Base-by-base conservation (phyloP, 2,888 invertebrate genomes). In the Nemapogon koenigi region DNA sequence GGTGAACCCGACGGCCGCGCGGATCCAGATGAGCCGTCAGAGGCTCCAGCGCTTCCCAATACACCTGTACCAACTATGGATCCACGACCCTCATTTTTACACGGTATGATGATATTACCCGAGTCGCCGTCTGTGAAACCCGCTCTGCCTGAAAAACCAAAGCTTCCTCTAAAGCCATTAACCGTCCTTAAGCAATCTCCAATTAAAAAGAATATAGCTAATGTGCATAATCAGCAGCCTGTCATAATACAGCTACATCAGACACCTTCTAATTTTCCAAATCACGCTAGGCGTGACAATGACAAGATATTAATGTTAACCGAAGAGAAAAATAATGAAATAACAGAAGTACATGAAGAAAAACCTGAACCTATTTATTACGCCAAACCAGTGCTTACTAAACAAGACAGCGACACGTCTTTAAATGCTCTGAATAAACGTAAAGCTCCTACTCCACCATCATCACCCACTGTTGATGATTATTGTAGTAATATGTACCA, bases 1-100 rank as follows among this genome's bases (percentile, higher is more conserved):
- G 92, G 91, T 6, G 91, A 91, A 52, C 92, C 92, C 1, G 92
- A 92, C 52, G 91, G 92, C n/a, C 84, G 89, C 49, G 91, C 91
- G 10, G 91, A 91, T 65, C 89, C 90, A 1, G 90, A 90, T 52
- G 86, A 87, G 28, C 67, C 81, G 1, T 76, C 76, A 16, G 87
- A 87, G 59, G 84, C 88, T 1, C 86, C 89, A 1, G 86, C 85
- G 3, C 61, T 90, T 40, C 89, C 90, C 0, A 82, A 84, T 41
- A 84, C 86, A 46, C 88, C 89, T 2, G 82, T 87, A 13, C 88
- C 87, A 11, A 57, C 70, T 19, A 61, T 83, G 47, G 68, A 81
- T 47, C 76, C 85, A 51, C 59, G 88, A 16, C 79, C 85, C 4
- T 90, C 90, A 2, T 90, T 91, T 55, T 68, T 91, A 26, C 90